Evolutionary conservation across 2,888 invertebrate genomes (phyloP).

Genomic region (Pseudoips prasinana): DNA sequence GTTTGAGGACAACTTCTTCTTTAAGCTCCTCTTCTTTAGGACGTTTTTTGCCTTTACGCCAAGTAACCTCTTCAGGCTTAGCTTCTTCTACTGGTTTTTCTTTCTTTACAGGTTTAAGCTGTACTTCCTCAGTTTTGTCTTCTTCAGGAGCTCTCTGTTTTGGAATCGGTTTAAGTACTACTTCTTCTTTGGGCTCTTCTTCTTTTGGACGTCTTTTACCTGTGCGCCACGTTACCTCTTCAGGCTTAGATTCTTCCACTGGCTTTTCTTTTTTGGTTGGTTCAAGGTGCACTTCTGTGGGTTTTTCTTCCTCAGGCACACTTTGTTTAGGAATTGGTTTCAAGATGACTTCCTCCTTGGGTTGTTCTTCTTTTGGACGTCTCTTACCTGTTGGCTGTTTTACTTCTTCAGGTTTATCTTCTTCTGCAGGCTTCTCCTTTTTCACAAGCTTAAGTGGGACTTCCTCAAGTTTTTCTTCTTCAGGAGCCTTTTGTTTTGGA

Average conservation of each 20-base stretch:
- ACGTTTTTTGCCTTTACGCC: constrained; percentile 49
- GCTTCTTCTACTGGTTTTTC: constrained; percentile 35
- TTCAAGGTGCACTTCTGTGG: constrained; percentile 58
- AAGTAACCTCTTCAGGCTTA: constrained; percentile 46
- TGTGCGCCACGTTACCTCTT: constrained; percentile 19
- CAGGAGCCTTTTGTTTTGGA: constrained; percentile 18
- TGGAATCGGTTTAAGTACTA: constrained; percentile 30
- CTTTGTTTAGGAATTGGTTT: constrained; percentile 47
- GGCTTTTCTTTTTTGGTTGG: constrained; percentile 27
- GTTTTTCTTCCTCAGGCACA: constrained; percentile 46
- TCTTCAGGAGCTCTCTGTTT: constrained; percentile 46
- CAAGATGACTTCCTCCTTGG: constrained; percentile 35
- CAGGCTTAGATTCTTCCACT: constrained; percentile 6
- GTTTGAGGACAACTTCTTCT: constrained; percentile 73
- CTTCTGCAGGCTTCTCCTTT: constrained; percentile 38
- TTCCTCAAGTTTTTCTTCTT: constrained; percentile 40
- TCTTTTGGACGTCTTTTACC: constrained; percentile 42
- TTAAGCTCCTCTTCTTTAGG: constrained; percentile 56
- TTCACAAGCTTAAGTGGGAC: constrained; percentile 37
- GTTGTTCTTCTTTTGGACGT: constrained; percentile 39
- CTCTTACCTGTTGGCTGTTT: constrained; percentile 38
- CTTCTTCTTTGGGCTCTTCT: constrained; percentile 36
- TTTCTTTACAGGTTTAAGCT: constrained; percentile 51
- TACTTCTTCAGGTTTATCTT: constrained; percentile 33
- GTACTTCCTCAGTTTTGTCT: constrained; percentile 60